Evolutionary conservation across 2,797 vertebrate genomes (phyloP), one percentile per base, ranked within the genome.

Genomic region (Typhlichthys eigenmanni): DNA sequence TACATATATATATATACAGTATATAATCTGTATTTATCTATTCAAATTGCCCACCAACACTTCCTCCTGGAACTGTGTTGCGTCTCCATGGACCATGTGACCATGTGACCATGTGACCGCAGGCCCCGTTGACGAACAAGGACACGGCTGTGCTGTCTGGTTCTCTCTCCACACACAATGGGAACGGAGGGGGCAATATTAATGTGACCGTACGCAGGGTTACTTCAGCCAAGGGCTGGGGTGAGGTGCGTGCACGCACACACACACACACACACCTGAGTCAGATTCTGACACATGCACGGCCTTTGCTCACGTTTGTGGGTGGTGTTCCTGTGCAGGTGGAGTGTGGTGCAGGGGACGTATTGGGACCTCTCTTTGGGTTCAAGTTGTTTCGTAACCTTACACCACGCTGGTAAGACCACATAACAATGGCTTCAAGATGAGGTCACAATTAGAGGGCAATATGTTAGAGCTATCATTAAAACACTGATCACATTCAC

Each of bases 81-180:
- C 24, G 24, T 24, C 24, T 24, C 24, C 24, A 3, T 24, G 24
- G 24, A 24, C 24, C 24, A 24, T 24, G 24, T 24, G 24, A 24
- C 24, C 24, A 24, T 19, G 19, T 19, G 19, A 19, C 19, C 19
- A 19, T 24, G 3, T 24, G 24, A 24, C 70, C 79, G 62, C 56
- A 99, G 98, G 98, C 98, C 13, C 98, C 98, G 2, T 74, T 99
- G 82, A 99, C 97, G 0, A 92, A 93, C 54, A 91, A 92, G 0
- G 95, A 99, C 85, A 99, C 96, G 0, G 97, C 96, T 17, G 93
- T 99, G 85, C 92, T 99, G 47, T 96, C 97, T 4, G 98, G 98
- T 54, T 98, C 95, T 55, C 95, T 99, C 64, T 98, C 96, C 0
- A 98, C 97, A 0, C 96, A 98, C 86, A 98, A 98, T 1, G 98